Percentiles rank a stretch among this genome's conserved stretches.
phyloP scores from a whole-genome alignment of 2,888 invertebrate species.

The Hemicrepidius hirtus region DNA sequence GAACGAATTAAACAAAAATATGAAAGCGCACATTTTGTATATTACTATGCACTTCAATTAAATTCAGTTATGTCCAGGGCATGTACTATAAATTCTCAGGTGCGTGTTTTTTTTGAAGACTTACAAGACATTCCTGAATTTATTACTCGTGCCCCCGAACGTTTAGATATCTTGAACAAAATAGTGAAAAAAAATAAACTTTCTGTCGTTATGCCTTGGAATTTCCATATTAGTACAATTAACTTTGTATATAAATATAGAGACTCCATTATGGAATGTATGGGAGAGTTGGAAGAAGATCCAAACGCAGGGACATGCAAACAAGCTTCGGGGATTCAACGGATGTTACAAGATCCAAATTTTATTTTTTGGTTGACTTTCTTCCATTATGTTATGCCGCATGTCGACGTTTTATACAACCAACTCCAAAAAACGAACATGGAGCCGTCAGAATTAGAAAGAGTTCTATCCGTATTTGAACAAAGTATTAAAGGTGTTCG shows the following conservation, averaged over 20 bases:
- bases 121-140: slow-evolving; percentile 6
- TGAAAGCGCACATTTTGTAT: slow-evolving; percentile 48
- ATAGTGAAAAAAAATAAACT: slow-evolving; percentile 3
- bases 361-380: slow-evolving; percentile 35
- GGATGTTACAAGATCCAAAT: slow-evolving; percentile 14
- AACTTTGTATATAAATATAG: slow-evolving; percentile 31
- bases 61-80: slow-evolving; percentile 45
- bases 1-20: slow-evolving; percentile 41
- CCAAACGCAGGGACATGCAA: not conserved
- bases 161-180: slow-evolving; percentile 4
- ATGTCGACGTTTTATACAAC: slow-evolving; percentile 16
- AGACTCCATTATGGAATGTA: slow-evolving; percentile 23
- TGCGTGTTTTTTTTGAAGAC: slow-evolving; percentile 29
- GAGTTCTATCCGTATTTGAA: not conserved
- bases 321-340: not conserved
- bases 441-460: not conserved
- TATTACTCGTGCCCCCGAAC: slow-evolving; percentile 29
- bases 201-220: slow-evolving; percentile 7
- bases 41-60: slow-evolving; percentile 55
- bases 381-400: slow-evolving; percentile 26
- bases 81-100: not conserved
- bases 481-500: not conserved
- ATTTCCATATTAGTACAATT: slow-evolving; percentile 23
- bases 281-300: slow-evolving; percentile 31
- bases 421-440: slow-evolving; percentile 13